Percentiles rank a stretch among this genome's conserved stretches.
Conservation (phyloP, 2,113 vertebrate species). For the Perccottus glenii region DNA sequence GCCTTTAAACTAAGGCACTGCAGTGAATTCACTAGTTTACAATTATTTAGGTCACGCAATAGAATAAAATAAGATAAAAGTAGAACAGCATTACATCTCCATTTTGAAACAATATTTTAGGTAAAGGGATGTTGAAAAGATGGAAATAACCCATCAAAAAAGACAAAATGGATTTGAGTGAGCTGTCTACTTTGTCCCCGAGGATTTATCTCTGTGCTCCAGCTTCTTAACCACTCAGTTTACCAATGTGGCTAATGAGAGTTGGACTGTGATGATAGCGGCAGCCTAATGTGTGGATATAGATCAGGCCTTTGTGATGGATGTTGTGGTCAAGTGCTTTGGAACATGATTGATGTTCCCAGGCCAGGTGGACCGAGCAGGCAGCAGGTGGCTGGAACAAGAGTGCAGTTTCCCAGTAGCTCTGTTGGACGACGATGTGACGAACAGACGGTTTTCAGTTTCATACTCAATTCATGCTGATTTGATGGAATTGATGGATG, state of each 20-base stretch:
- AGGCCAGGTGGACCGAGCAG: constrained; percentile 49
- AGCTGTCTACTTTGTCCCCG: constrained; percentile 30
- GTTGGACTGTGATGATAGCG: constrained; percentile 51
- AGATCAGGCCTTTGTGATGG: constrained; percentile 63
- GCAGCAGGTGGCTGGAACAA: constrained; percentile 58
- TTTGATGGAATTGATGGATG: not conserved
- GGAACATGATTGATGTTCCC: constrained; percentile 56
- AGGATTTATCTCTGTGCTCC: constrained; percentile 40
- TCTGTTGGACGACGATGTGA: constrained; percentile 12
- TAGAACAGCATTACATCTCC: not conserved
- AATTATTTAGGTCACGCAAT: not conserved
- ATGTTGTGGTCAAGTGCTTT: constrained; percentile 61
- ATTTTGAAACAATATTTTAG: not conserved
- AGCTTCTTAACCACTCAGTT: constrained; percentile 35
- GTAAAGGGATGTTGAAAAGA: not conserved
- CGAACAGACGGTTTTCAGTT: constrained; percentile 3
- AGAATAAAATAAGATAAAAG: not conserved
- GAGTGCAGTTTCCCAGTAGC: constrained; percentile 42
- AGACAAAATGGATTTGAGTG: constrained; percentile 20
- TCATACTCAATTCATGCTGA: constrained; percentile 12
- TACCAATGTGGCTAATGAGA: constrained; percentile 55
- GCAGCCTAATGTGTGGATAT: constrained; percentile 58
- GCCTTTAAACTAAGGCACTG: not conserved
- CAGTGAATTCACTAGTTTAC: not conserved
- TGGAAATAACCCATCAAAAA: not conserved